Percentiles rank a stretch among this genome's conserved stretches.
phyloP scores from a whole-genome alignment of 2,113 vertebrate genomes.

The Lampris incognitus region DNA sequence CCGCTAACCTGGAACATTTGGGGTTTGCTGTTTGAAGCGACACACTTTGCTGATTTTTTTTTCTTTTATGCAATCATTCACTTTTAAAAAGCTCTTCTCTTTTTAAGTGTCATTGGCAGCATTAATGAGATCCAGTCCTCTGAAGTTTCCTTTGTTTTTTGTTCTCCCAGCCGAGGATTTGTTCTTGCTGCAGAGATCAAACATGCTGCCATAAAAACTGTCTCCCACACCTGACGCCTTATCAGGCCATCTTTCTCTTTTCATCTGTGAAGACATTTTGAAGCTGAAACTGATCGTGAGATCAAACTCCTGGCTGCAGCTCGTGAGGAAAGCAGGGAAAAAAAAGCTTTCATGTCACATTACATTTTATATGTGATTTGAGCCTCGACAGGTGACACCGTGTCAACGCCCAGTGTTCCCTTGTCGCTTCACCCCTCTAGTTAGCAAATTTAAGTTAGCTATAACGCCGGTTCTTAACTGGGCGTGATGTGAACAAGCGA shows the following conservation, averaged over 20 bases:
- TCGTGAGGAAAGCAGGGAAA: slow-evolving; percentile 1
- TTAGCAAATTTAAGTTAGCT: slow-evolving; percentile 3
- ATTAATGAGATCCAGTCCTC: slow-evolving; percentile 18
- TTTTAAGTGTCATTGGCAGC: slow-evolving; percentile 40
- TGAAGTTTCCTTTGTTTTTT: not conserved
- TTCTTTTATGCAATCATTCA: slow-evolving; percentile 55
- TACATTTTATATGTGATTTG: slow-evolving; percentile 29
- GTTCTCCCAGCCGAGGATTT: slow-evolving; percentile 4
- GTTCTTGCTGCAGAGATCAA: slow-evolving; percentile 15
- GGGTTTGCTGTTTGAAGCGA: slow-evolving; percentile 36
- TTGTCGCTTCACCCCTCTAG: slow-evolving; percentile 21
- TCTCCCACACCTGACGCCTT: slow-evolving; percentile 51
- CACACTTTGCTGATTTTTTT: slow-evolving; percentile 54
- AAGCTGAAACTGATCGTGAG: slow-evolving; percentile 8
- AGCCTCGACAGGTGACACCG: slow-evolving; percentile 4
- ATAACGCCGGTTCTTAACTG: too few species aligned
- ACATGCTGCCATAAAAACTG: slow-evolving; percentile 31
- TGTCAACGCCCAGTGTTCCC: slow-evolving; percentile 21
- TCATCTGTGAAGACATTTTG: slow-evolving; percentile 34
- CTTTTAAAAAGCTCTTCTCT: slow-evolving; percentile 48
- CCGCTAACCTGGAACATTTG: slow-evolving; percentile 1
- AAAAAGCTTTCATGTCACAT: slow-evolving; percentile 1
- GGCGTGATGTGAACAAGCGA: too few species aligned
- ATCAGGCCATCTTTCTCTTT: slow-evolving; percentile 45
- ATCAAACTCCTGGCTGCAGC: not conserved